Conservation (phyloP, 2,888 invertebrate species). For the Drosophila colorata region DNA sequence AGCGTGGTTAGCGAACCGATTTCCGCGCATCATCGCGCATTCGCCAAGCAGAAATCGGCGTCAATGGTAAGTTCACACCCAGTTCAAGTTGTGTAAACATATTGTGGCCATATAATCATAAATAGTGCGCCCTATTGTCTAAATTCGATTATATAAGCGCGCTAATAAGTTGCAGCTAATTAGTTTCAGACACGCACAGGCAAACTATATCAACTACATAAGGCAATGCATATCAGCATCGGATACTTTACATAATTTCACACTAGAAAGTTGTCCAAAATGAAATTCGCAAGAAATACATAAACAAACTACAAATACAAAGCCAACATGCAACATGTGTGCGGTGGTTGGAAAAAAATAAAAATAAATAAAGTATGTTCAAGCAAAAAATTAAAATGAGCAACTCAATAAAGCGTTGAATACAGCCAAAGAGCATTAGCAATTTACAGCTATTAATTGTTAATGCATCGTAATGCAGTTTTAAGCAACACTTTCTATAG, state of each 20-base stretch:
- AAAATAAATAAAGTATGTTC: slow-evolving; percentile 1
- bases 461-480: slow-evolving; percentile 70
- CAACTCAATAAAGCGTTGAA: slow-evolving; percentile 39
- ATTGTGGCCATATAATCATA: slow-evolving; percentile 27
- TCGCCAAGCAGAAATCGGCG: slow-evolving; percentile 84
- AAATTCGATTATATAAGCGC: slow-evolving; percentile 72
- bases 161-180: slow-evolving; percentile 51
- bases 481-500: slow-evolving; percentile 67
- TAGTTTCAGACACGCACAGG: slow-evolving; percentile 66
- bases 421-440: slow-evolving; percentile 3
- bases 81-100: slow-evolving; percentile 38
- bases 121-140: slow-evolving; percentile 62
- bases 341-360: not conserved
- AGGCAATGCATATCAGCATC: slow-evolving; percentile 35
- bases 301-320: slow-evolving; percentile 27
- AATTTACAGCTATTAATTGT: slow-evolving; percentile 47
- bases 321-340: slow-evolving; percentile 40
- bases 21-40: slow-evolving; percentile 84
- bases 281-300: slow-evolving; percentile 57
- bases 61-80: slow-evolving; percentile 82
- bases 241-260: slow-evolving; percentile 71
- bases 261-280: slow-evolving; percentile 77
- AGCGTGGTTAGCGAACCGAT: slow-evolving; percentile 85
- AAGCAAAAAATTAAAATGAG: slow-evolving; percentile 24
- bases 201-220: too few relatives aligned